These are phyloP conservation scores for Nansenia antarctica DNA, from an alignment of 2,113 vertebrate species.

Conservation along the genomic window DNA sequence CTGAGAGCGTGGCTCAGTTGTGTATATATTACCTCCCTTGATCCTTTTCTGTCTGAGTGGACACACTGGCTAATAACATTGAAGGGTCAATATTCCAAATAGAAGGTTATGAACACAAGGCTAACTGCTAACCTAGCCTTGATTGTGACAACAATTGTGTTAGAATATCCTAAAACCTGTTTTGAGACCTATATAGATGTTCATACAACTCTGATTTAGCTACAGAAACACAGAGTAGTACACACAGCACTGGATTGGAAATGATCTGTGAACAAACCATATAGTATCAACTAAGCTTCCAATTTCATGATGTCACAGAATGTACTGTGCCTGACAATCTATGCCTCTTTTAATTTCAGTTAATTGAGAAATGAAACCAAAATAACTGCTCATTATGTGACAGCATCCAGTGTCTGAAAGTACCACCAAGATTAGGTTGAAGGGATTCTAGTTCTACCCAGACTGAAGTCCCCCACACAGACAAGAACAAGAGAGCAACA, in stretches of 20 bases:
- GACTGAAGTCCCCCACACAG: background rate
- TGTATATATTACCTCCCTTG: constrained; percentile 65
- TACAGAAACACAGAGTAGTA: background rate
- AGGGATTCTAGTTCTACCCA: background rate
- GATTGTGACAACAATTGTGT: background rate
- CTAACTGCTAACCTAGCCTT: background rate
- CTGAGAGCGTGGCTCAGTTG: constrained; percentile 68
- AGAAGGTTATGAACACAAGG: background rate
- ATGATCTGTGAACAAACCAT: background rate
- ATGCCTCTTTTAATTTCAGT: constrained; percentile 14
- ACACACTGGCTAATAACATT: constrained; percentile 15
- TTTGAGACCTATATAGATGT: background rate
- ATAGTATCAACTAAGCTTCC: background rate
- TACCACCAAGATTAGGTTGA: background rate
- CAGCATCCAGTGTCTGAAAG: constrained; percentile 1
- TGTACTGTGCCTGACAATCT: constrained; percentile 47
- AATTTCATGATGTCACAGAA: constrained; percentile 18
- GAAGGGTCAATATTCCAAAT: background rate
- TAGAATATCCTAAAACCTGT: background rate
- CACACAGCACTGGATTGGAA: background rate
- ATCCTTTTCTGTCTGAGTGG: constrained; percentile 55
- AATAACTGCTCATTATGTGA: background rate
- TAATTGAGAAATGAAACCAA: constrained; percentile 12
- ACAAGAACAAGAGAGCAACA: too few relatives aligned
- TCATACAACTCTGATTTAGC: background rate